Evolutionary conservation across 2,888 invertebrate species (phyloP), one percentile per base, ranked within the genome.

Genomic region (Morpho helenor): DNA sequence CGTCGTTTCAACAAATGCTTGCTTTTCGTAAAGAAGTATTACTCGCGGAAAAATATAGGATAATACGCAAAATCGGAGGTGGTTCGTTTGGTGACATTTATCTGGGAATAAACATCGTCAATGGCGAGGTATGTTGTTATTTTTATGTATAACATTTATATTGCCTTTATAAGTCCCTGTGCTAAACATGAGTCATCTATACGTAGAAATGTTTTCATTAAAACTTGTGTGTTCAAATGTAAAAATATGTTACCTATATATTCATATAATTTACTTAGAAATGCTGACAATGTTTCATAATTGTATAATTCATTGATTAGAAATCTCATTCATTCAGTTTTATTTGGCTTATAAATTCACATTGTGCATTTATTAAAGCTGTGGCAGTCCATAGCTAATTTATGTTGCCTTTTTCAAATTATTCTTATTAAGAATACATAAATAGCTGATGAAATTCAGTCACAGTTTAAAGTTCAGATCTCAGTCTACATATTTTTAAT

Each of bases 11-110:
- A 59, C 68, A 71, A 56, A 62, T 75, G 66, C 63, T 75, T 49
- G 64, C 66, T 47, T 69, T 63, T 61, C 62, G 63, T 54, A 61
- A 58, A 56, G 65, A 64, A 45, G 10, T 59, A 42, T 16, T 64
- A 8, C 56, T 96, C 86, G 93, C 96, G 82, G 96, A 96, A 84
- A 98, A 98, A 91, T 99, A 98, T 92, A 95, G 97, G 87, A 94
- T 99, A 80, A 95, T 97, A 83, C 94, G 98, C 80, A 98, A 98
- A 94, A 98, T 99, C 85, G 98, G 99, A 79, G 98, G 98, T 90
- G 99, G 99, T 72, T 99, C 99, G 57, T 99, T 99, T 91, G 99
- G 99, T 84, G 99, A 99, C 92, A 99, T 99, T 89, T 99, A 98
- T 92, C 93, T 99, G 84, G 99, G 97, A 77, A 97, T 97, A 92